Evolutionary conservation across 2,113 vertebrate genomes (phyloP), one percentile per base, ranked within the genome.

Genomic region (Ardeotis arabs): DNA sequence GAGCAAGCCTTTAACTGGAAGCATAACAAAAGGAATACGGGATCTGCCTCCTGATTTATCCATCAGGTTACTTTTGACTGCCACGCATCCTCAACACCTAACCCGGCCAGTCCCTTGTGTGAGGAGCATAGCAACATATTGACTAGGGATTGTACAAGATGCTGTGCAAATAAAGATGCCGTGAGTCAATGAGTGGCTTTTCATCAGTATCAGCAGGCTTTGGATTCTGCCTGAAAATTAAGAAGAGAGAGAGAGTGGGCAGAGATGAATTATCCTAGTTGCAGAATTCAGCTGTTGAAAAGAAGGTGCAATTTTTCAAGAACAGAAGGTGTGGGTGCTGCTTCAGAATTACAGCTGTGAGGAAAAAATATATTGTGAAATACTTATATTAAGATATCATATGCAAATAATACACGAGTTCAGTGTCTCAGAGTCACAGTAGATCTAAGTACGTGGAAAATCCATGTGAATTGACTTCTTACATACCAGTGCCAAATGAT

Each of bases 251-350:
- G 4, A 17, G 37, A 63, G 78, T 76, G 53, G 80, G 76, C 9
- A 92, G 79, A 87, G 19, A 66, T 28, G 10, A 92, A 88, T 93
- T 79, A 73, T 93, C 22, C 45, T 55, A 5, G 59, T 90, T 80
- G 50, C 50, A 93, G 62, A 88, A 93, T 91, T 89, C 78, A 89
- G 66, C 67, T 89, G 12, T 67, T 85, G 72, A 23, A 84, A 84
- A 88, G 78, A 90, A 84, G 94, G 47, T 62, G 41, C 10, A 50
- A 25, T 81, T 87, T 96, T 90, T 93, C 62, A 47, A 66, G 92
- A 88, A 68, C 88, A 95, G 79, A 93, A 90, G 41, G 64, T 94
- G 60, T 78, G 88, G 68, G 64, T 68, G 52, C 79, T 93, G 44
- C 52, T 92, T 95, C 80, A 90, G 86, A 89, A 74, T 45, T 82